Conservation (phyloP, 2,888 invertebrate genomes). For the Augiades crinisus region DNA sequence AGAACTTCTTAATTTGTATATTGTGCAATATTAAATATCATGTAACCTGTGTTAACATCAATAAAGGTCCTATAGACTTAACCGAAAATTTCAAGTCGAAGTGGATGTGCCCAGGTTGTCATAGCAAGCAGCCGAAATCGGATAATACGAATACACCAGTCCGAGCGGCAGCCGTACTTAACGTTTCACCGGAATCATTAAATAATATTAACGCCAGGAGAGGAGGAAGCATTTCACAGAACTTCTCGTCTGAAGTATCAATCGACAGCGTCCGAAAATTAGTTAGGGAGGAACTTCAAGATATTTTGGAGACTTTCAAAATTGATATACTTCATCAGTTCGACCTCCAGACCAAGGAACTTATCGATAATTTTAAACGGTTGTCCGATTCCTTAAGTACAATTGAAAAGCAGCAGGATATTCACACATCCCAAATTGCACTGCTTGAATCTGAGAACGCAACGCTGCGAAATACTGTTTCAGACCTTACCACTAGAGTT, state of each 20-base stretch:
- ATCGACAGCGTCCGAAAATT: constrained; percentile 6
- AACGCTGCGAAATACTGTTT: constrained; percentile 12
- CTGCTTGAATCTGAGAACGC: constrained; percentile 24
- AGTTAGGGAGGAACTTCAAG: constrained; percentile 9
- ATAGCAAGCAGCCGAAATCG: constrained; percentile 13
- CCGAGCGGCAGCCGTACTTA: neutral
- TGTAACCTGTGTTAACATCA: constrained; percentile 1
- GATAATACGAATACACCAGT: constrained; percentile 13
- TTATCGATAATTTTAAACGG: constrained; percentile 5
- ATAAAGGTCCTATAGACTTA: constrained; percentile 1
- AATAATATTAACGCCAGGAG: neutral
- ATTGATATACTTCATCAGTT: constrained; percentile 2
- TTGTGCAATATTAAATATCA: constrained; percentile 11
- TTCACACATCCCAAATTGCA: constrained; percentile 6
- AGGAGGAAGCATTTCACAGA: neutral
- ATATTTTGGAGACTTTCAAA: neutral
- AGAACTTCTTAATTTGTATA: neutral
- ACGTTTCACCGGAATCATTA: neutral
- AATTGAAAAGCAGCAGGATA: constrained; percentile 17
- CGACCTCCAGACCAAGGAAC: constrained; percentile 5
- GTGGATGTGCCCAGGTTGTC: constrained; percentile 20
- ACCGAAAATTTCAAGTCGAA: constrained; percentile 11
- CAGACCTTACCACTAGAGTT: constrained; percentile 23
- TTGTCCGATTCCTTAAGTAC: constrained; percentile 1
- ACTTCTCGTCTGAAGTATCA: neutral